A percentile compares a stretch with the other conserved stretches of the same genome.
Evolutionary conservation across 2,113 vertebrate genomes (phyloP).

Genomic region (Larimichthys crocea): DNA sequence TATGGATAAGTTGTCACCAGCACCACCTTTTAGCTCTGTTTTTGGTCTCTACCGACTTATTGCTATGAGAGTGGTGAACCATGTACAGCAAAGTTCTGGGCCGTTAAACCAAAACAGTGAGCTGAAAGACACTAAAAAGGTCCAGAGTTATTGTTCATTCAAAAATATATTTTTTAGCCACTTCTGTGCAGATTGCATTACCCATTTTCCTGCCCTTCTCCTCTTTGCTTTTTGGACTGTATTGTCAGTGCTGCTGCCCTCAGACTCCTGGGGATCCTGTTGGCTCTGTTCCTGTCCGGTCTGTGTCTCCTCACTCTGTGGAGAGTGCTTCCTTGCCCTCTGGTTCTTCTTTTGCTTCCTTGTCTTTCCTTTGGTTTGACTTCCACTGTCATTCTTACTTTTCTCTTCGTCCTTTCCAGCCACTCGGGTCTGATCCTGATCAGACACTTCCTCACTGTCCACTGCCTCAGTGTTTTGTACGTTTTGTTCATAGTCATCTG

Average conservation of each 20-base stretch:
- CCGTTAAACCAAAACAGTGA: neutral
- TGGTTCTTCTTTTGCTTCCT: slow-evolving; percentile 77
- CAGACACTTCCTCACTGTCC: slow-evolving; percentile 30
- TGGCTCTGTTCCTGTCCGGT: slow-evolving; percentile 28
- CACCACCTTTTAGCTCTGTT: neutral
- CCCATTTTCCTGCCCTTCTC: slow-evolving; percentile 82
- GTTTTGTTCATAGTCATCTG: slow-evolving; percentile 51
- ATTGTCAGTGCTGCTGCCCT: slow-evolving; percentile 49
- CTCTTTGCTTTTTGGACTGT: slow-evolving; percentile 71
- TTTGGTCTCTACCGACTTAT: neutral
- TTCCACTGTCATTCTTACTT: slow-evolving; percentile 55
- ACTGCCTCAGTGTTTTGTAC: slow-evolving; percentile 47
- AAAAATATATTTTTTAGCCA: neutral
- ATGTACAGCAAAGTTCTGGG: neutral
- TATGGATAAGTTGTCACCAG: neutral
- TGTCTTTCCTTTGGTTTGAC: slow-evolving; percentile 61
- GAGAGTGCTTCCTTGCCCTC: slow-evolving; percentile 68
- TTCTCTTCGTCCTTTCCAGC: slow-evolving; percentile 55
- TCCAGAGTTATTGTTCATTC: neutral
- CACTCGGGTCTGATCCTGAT: slow-evolving; percentile 6
- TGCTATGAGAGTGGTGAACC: too few species aligned
- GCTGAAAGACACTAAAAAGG: neutral
- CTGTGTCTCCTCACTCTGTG: slow-evolving; percentile 66
- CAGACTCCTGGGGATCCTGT: slow-evolving; percentile 42
- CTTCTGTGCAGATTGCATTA: slow-evolving; percentile 44